These are phyloP conservation scores for Paramormyrops kingsleyae DNA, from an alignment of 2,113 vertebrate genomes.

Conservation along the genomic window DNA sequence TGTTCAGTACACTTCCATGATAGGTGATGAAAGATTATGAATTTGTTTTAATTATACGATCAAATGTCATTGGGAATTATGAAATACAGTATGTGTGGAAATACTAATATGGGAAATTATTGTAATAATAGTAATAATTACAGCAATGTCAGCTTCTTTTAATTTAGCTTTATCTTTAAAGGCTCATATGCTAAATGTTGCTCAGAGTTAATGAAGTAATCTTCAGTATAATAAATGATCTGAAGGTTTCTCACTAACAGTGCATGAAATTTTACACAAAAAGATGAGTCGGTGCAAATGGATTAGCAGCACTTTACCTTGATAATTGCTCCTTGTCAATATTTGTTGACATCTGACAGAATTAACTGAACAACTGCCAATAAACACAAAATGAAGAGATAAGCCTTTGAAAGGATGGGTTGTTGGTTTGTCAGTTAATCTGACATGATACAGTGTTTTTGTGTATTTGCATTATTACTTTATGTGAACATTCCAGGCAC, in stretches of 20 bases:
- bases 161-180: background rate
- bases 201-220: background rate
- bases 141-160: background rate
- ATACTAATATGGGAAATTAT: background rate
- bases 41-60: background rate
- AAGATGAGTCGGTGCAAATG: background rate
- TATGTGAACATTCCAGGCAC: background rate
- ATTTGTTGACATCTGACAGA: background rate
- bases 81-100: background rate
- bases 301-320: background rate
- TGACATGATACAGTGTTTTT: background rate
- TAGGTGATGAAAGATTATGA: background rate
- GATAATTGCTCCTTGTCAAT: background rate
- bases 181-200: background rate
- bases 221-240: background rate
- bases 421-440: background rate
- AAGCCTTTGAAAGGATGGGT: background rate
- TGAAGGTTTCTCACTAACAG: background rate
- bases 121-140: background rate
- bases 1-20: background rate
- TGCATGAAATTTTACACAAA: background rate
- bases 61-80: background rate
- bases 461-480: background rate
- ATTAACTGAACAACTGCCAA: background rate
- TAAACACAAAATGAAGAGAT: background rate